Evolutionary conservation across 2,888 invertebrate species (phyloP), one percentile per base, ranked within the genome.

Genomic region (Lochmaea crataegi): DNA sequence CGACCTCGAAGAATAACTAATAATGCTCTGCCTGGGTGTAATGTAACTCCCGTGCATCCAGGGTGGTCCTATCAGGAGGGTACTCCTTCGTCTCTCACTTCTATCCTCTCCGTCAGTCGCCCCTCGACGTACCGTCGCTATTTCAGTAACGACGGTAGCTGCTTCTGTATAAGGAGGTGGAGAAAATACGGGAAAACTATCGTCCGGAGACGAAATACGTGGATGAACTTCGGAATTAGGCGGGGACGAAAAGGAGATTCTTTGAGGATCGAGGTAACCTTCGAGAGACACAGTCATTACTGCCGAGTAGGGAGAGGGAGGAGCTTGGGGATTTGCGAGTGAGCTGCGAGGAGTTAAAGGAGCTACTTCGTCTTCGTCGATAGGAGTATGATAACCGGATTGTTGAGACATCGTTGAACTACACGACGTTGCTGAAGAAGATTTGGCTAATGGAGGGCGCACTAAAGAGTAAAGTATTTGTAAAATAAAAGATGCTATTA

Each of bases 131-230:
- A 16, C 26, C 9, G 70, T 26, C 10, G 64, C 51, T 11, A 45
- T 56, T n/a, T 72, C 73, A 38, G 71, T 67, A 12, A 73, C 71
- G 11, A 84, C 83, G 68, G 86, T 83, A 4, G 86, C 85, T 1
- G 86, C 86, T 32, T 83, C 85, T 69, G 89, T 89, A 80, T 90
- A 92, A 0, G 94, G 93, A 42, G 94, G 93, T 26, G 95, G 94
- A 4, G 95, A 94, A 87, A 95, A 95, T 60, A 95, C 94, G 4
- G 94, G 94, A 83, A 93, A 94, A 76, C 94, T 94, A 78, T 94
- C 95, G 80, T 93, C 93, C n/a, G 93, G 92, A 70, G 92, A 92
- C 14, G 90, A 90, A 32, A 91, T 90, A 38, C 92, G 90, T 22
- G 91, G 90, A 79, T 91, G 89, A 60, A 93, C 86, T 77, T 94